These are phyloP conservation scores for Ataeniobius toweri DNA, from an alignment of 2,797 vertebrate genomes.

Conservation along the genomic window DNA sequence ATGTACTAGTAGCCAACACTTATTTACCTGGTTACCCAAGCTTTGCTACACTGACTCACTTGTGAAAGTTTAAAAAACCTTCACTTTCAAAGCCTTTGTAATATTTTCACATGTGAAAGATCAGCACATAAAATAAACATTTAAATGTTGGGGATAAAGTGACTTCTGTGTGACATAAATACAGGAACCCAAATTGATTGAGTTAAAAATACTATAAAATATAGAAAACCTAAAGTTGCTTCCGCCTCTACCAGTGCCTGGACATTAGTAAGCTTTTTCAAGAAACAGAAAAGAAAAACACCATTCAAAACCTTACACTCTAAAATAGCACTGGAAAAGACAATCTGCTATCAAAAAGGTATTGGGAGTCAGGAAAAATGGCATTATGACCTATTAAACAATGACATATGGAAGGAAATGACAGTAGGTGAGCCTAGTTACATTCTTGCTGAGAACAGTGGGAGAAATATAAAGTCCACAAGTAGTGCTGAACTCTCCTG, in stretches of 20 bases:
- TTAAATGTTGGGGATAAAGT: not conserved
- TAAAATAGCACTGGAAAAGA: not conserved
- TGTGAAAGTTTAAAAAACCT: not conserved
- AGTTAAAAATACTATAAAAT: not conserved
- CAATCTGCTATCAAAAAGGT: not conserved
- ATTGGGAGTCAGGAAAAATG: slow-evolving; percentile 34
- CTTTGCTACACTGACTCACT: not conserved
- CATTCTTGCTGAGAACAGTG: slow-evolving; percentile 23
- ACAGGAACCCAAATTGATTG: not conserved
- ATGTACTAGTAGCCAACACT: no score
- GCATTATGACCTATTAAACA: not conserved
- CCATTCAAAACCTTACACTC: not conserved
- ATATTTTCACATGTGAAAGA: not conserved
- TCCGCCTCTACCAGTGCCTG: not conserved
- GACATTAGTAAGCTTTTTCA: not conserved
- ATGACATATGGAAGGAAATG: slow-evolving; percentile 29
- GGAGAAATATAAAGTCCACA: slow-evolving; percentile 12
- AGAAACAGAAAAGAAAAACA: not conserved
- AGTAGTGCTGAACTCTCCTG: slow-evolving; percentile 10
- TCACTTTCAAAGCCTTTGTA: not conserved
- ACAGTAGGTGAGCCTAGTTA: slow-evolving; percentile 31
- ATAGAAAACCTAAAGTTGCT: not conserved
- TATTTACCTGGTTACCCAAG: not conserved
- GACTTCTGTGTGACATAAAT: not conserved
- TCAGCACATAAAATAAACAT: not conserved